Base-by-base conservation (phyloP, 1,140 invertebrate species). In the Zaprionus capensis region DNA sequence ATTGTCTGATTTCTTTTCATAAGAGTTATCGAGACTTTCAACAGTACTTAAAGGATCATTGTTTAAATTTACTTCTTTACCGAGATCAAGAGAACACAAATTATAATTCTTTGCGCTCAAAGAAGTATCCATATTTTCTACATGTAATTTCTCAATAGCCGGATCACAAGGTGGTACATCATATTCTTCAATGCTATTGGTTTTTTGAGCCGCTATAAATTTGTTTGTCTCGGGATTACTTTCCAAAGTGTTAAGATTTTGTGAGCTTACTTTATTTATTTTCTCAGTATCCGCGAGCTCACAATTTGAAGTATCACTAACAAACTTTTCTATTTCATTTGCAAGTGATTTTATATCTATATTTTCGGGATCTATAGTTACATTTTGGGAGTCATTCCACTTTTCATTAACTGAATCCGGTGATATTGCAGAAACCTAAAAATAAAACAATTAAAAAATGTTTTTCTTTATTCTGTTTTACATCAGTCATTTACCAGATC, bases 261-360 rank as follows among this genome's bases (percentile, higher is more conserved):
- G 3, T 24, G 22, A 20, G 20, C 12, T 51, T 12, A 5, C 1
- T 5, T 46, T 55, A 34, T 46, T n/a, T 17, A 14, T 34, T 31
- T 38, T 71, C 36, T 38, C n/a, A 20, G 22, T 15, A 36, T 51
- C 12, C 5, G 9, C 20, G 20, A 51, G 6, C 7, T 46, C 41
- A 17, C n/a, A 46, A 9, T 46, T 59, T 36, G 57, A 70, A 41
- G 62, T 57, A 38, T 88, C 81, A 67, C 73, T 81, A 22, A 92
- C 92, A 78, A 91, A 92, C 41, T 73, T 68, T 79, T 92, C 82
- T 64, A 92, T 92, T 91, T 92, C 92, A 36, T 67, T 77, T 17
- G 92, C 81, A 22, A 92, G 75, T 63, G 87, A 91, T 46, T 81
- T 71, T 64, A 92, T 92, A 31, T 90, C 87, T 26, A 76, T 65